phyloP scores from a whole-genome alignment of 2,888 invertebrate genomes.

The Drymonia ruficornis region DNA sequence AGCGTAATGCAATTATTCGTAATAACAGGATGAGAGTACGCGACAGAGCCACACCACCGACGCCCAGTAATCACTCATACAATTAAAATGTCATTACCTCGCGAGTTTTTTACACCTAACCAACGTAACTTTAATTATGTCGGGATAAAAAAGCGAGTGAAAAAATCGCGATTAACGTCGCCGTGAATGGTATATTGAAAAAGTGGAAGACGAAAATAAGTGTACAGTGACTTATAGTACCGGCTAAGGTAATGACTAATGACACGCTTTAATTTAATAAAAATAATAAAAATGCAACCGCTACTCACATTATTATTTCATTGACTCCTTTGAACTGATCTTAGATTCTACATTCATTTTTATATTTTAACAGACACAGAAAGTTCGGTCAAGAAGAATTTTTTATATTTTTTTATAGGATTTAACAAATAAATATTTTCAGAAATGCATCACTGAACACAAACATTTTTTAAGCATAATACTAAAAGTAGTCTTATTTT shows the following conservation, averaged over 20 bases:
- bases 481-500: background rate
- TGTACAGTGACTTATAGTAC: slow-evolving; percentile 9
- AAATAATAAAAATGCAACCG: background rate
- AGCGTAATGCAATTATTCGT: slow-evolving; percentile 83
- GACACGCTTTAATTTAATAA: slow-evolving; percentile 19
- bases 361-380: background rate
- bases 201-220: slow-evolving; percentile 37
- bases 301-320: background rate
- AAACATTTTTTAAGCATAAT: background rate
- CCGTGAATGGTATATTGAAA: slow-evolving; percentile 35
- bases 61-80: slow-evolving; percentile 75
- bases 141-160: slow-evolving; percentile 58
- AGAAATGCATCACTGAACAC: background rate
- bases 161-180: slow-evolving; percentile 52
- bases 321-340: background rate
- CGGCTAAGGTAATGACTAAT: slow-evolving; percentile 3
- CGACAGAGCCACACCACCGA: slow-evolving; percentile 65
- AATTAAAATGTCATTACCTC: slow-evolving; percentile 83
- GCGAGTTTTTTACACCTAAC: slow-evolving; percentile 78
- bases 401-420: too few species aligned
- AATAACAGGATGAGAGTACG: slow-evolving; percentile 82
- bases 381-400: too few species aligned
- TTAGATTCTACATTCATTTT: background rate
- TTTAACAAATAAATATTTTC: background rate
- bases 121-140: slow-evolving; percentile 70